phyloP scores from a whole-genome alignment of 1,140 invertebrate genomes.

The Aphelenchoides avenae region DNA sequence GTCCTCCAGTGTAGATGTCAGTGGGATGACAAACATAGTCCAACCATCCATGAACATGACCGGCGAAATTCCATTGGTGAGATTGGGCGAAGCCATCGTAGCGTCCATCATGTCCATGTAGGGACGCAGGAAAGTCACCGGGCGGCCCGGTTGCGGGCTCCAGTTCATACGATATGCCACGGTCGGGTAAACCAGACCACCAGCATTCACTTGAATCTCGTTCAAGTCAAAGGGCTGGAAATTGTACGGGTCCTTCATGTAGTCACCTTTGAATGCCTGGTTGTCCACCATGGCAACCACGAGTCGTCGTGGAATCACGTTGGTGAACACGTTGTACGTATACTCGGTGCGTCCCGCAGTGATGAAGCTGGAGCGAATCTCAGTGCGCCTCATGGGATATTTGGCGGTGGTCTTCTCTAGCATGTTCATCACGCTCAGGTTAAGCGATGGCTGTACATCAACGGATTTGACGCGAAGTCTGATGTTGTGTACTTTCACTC shows the following conservation, averaged over 20 bases:
- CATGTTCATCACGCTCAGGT: conserved; percentile 13
- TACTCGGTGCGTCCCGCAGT: conserved; percentile 13
- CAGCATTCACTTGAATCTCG: background rate
- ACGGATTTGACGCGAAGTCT: conserved; percentile 22
- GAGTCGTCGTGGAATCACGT: conserved; percentile 16
- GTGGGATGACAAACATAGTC: conserved; percentile 17
- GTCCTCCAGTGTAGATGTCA: conserved; percentile 15
- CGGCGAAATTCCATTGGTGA: conserved; percentile 12
- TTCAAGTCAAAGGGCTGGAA: conserved; percentile 14
- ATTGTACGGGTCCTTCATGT: conserved; percentile 7
- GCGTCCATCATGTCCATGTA: conserved; percentile 29
- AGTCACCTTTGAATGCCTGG: conserved; percentile 12
- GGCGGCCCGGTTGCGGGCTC: conserved; percentile 14
- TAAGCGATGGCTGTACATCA: conserved; percentile 19
- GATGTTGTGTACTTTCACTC: conserved; percentile 5
- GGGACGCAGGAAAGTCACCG: conserved; percentile 5
- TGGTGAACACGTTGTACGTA: conserved; percentile 6
- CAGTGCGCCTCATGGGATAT: conserved; percentile 17
- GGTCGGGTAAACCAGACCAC: conserved; percentile 5
- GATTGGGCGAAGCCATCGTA: conserved; percentile 14
- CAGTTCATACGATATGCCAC: conserved; percentile 22
- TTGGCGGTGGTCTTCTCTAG: conserved; percentile 14
- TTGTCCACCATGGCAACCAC: conserved; percentile 2
- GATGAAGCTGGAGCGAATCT: conserved; percentile 22
- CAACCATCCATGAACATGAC: conserved; percentile 15